Conservation (phyloP, 2,113 vertebrate species). For the Anhinga rufa region DNA sequence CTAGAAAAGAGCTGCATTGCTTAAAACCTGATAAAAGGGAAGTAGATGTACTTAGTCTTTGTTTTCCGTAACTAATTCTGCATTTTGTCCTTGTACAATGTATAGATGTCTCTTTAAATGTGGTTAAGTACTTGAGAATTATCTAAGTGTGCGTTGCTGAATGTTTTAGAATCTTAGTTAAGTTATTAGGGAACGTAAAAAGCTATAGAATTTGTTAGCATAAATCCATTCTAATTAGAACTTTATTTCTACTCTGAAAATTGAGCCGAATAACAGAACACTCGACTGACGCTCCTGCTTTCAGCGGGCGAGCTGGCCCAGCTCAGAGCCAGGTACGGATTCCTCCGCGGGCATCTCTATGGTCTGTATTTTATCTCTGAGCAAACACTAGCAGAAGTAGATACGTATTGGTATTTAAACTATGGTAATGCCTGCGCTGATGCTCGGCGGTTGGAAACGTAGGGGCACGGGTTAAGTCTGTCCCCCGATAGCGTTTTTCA, state of each 20-base stretch:
- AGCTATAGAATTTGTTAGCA: too few species aligned
- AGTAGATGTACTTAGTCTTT: fast-evolving
- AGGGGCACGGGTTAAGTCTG: fast-evolving
- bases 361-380: fast-evolving
- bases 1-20: background rate
- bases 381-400: fast-evolving
- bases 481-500: fast-evolving
- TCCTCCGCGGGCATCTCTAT: fast-evolving
- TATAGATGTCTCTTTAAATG: fast-evolving
- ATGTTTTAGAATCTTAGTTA: too few species aligned
- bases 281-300: fast-evolving
- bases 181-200: fast-evolving
- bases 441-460: fast-evolving
- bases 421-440: fast-evolving
- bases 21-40: fast-evolving
- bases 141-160: fast-evolving
- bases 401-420: fast-evolving
- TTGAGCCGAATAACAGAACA: fast-evolving
- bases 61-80: fast-evolving
- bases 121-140: fast-evolving
- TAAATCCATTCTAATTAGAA: background rate
- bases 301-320: fast-evolving
- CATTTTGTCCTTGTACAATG: too few species aligned
- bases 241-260: fast-evolving
- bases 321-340: fast-evolving